Evolutionary conservation across 2,888 invertebrate genomes (phyloP).

Genomic region (Microctonus brassicae): DNA sequence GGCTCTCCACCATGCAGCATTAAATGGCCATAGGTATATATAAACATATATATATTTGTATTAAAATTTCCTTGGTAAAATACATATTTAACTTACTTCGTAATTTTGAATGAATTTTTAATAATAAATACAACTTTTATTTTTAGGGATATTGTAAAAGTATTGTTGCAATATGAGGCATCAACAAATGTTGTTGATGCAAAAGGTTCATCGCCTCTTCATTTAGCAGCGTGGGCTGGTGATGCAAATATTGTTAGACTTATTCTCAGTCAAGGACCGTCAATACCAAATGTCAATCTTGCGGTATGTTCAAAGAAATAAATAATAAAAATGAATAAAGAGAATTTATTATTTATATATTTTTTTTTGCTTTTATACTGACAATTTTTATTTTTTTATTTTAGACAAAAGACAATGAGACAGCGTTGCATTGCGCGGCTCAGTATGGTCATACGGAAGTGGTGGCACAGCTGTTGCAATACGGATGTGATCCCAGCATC

Average conservation of each 20-base stretch:
- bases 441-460: constrained; percentile 93
- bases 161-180: constrained; percentile 87
- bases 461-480: constrained; percentile 84
- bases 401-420: constrained; percentile 90
- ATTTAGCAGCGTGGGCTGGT: constrained; percentile 95
- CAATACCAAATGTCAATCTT: constrained; percentile 87
- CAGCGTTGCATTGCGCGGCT: constrained; percentile 92
- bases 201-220: constrained; percentile 92
- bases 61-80: not conserved
- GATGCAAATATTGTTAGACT: constrained; percentile 89
- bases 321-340: not conserved
- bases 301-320: constrained; percentile 71
- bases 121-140: not conserved
- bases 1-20: constrained; percentile 92
- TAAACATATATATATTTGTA: constrained; percentile 5
- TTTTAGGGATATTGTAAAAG: constrained; percentile 84
- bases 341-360: constrained; percentile 1
- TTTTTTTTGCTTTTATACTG: constrained; percentile 14
- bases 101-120: constrained; percentile 8
- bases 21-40: constrained; percentile 91
- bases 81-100: not conserved
- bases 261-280: constrained; percentile 85
- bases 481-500: constrained; percentile 90
- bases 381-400: constrained; percentile 49
- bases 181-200: constrained; percentile 90